Percentiles rank a stretch among this genome's conserved stretches.
Conservation (phyloP, 2,797 vertebrate genomes). For the Malurus splendens region DNA sequence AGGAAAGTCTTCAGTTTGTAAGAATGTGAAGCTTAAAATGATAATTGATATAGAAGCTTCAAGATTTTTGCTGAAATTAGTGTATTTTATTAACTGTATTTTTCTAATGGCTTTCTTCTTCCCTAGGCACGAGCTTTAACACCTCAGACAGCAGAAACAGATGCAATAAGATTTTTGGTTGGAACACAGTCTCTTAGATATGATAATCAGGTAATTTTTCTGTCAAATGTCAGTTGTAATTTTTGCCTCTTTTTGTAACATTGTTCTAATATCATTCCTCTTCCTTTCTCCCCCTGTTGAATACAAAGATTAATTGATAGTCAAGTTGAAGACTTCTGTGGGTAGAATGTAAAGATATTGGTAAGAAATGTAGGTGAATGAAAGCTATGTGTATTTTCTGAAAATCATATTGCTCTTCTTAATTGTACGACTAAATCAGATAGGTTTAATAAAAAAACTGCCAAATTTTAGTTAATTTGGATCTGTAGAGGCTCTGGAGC, state of each 20-base stretch:
- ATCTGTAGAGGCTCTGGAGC: background rate
- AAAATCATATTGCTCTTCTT: background rate
- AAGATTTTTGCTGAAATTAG: background rate
- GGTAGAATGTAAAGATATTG: background rate
- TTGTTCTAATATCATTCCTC: background rate
- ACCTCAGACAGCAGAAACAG: slow-evolving; percentile 92
- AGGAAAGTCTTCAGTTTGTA: background rate
- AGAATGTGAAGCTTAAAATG: background rate
- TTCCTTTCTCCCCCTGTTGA: background rate
- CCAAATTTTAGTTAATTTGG: background rate
- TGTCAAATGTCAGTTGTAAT: background rate
- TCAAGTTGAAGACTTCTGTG: background rate
- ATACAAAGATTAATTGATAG: background rate
- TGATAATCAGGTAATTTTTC: slow-evolving; percentile 91
- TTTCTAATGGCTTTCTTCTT: slow-evolving; percentile 22
- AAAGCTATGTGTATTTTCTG: background rate
- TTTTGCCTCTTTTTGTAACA: background rate
- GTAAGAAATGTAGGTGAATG: background rate
- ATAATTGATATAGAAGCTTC: background rate
- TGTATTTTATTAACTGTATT: background rate
- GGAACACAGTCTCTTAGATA: slow-evolving; percentile 96
- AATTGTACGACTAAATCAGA: background rate
- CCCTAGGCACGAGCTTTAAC: slow-evolving; percentile 90
- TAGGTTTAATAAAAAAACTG: background rate
- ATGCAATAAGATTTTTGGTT: slow-evolving; percentile 94